phyloP scores from a whole-genome alignment of 1,140 invertebrate genomes.

The Metaphire vulgaris region DNA sequence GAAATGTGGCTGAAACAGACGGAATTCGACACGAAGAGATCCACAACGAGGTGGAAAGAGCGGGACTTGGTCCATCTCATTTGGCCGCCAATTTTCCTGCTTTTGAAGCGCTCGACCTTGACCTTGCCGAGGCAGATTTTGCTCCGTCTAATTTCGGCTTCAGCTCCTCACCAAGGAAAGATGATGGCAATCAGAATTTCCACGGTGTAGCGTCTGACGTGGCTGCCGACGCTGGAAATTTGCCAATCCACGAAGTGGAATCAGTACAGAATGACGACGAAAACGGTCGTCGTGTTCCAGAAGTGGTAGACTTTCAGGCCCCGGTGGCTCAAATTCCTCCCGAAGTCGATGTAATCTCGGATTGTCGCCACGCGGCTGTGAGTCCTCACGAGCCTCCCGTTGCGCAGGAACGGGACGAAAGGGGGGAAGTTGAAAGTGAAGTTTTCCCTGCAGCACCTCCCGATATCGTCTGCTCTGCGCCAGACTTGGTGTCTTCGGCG shows the following conservation, averaged over 20 bases:
- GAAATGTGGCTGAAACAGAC: slow-evolving; percentile 10
- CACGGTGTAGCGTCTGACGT: neutral
- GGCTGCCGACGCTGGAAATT: neutral
- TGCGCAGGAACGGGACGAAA: neutral
- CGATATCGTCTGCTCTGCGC: neutral
- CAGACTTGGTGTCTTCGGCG: neutral
- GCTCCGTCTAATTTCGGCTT: neutral
- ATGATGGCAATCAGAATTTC: neutral
- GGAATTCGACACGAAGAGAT: slow-evolving; percentile 10
- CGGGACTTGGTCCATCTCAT: neutral
- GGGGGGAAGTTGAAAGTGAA: neutral
- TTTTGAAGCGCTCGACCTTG: slow-evolving; percentile 23
- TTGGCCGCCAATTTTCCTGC: slow-evolving; percentile 1
- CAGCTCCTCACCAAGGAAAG: neutral
- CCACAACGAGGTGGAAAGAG: slow-evolving; percentile 21
- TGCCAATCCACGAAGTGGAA: neutral
- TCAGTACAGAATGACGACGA: neutral
- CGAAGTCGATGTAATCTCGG: neutral
- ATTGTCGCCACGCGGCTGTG: neutral
- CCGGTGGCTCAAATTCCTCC: neutral
- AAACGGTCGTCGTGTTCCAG: neutral
- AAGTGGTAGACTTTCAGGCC: neutral
- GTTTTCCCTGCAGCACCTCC: neutral
- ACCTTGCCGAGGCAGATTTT: neutral
- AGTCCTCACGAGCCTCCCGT: neutral